Conservation (phyloP, 2,113 vertebrate species). For the rat (Rattus norvegicus) region DNA sequence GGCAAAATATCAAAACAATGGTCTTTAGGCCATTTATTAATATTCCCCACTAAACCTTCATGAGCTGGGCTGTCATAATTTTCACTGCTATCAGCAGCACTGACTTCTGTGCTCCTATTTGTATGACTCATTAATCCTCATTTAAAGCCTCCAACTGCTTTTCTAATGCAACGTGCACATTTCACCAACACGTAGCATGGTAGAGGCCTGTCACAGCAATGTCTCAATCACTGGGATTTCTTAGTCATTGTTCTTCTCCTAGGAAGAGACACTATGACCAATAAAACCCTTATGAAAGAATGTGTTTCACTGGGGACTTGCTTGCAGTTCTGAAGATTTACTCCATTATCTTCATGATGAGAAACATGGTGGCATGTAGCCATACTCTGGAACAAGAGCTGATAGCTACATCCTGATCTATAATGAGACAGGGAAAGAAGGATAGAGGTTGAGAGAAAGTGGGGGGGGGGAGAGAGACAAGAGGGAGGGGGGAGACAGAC, state of each 20-base stretch:
- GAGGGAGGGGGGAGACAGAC: fast-evolving
- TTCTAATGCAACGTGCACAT: background rate
- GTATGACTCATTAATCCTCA: background rate
- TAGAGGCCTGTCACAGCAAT: background rate
- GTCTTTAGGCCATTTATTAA: background rate
- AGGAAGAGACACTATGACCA: background rate
- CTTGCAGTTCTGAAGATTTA: background rate
- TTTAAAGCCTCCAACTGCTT: background rate
- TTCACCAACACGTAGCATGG: background rate
- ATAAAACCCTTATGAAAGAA: background rate
- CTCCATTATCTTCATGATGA: background rate
- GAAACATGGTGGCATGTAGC: background rate
- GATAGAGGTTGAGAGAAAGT: too few species aligned
- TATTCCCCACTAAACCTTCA: background rate
- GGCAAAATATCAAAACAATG: background rate
- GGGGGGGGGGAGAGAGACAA: background rate
- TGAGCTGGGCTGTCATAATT: background rate
- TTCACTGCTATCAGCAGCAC: background rate
- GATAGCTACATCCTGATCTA: background rate
- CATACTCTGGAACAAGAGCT: background rate
- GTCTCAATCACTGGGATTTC: background rate
- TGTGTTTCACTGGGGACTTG: background rate
- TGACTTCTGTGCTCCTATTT: background rate
- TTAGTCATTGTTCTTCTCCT: background rate
- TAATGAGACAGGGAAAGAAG: background rate